Percentiles rank a stretch among this genome's conserved stretches.
Evolutionary conservation across 2,888 invertebrate genomes (phyloP).

Genomic region (Megastigmus dorsalis): DNA sequence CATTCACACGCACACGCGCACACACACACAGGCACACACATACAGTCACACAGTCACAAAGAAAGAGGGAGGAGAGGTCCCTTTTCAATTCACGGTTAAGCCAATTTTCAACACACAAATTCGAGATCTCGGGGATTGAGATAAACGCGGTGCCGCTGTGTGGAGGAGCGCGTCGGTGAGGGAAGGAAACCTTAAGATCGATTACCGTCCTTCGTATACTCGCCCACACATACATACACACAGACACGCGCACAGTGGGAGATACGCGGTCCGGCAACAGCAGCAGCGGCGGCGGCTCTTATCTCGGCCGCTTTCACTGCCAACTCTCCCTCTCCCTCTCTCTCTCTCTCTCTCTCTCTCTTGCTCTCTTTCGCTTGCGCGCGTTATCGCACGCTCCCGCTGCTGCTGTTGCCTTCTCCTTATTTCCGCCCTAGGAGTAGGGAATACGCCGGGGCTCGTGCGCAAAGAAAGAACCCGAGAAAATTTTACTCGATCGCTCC

Average conservation of each 20-base stretch:
- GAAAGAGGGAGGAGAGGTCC: background rate
- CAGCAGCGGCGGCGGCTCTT: conserved; percentile 14
- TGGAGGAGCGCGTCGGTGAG: no score
- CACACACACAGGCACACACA: no score
- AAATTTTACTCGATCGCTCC: conserved; percentile 22
- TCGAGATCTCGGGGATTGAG: conserved; percentile 46
- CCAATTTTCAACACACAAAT: conserved; percentile 50
- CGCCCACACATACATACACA: background rate
- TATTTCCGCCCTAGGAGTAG: conserved; percentile 27
- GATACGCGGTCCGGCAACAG: no score
- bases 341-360: background rate
- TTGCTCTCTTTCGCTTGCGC: conserved; percentile 14
- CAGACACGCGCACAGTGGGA: no score
- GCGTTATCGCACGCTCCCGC: conserved; percentile 24
- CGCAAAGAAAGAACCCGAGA: conserved; percentile 12
- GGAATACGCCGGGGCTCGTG: background rate
- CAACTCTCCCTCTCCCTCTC: background rate
- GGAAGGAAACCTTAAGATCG: conserved; percentile 58
- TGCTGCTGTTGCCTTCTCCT: conserved; percentile 15
- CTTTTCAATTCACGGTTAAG: conserved; percentile 51
- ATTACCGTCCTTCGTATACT: conserved; percentile 50
- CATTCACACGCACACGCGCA: no score
- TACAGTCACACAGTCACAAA: no score
- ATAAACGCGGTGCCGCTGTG: no score
- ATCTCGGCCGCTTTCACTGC: conserved; percentile 37